Base-by-base conservation (phyloP, 2,113 vertebrate genomes). In the Mellivora capensis region DNA sequence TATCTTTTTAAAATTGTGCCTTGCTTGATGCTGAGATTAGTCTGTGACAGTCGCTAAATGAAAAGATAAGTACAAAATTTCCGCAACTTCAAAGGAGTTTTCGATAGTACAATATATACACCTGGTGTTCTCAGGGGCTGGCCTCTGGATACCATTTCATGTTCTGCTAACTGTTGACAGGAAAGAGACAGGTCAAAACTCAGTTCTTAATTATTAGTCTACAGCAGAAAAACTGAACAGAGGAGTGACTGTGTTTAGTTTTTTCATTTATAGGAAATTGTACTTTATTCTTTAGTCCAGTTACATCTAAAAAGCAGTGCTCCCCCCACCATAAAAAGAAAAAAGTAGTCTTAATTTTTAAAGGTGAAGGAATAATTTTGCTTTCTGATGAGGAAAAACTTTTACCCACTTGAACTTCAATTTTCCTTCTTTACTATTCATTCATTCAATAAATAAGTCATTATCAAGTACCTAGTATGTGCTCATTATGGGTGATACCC, bases 351-450 rank as follows among this genome's bases (percentile, higher is more conserved):
- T 77, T 76, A 95, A 61, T 69, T 79, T 27, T 88, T 39, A 57
- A 49, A 72, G 14, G 17, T 52, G 14, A 87, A 80, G 39, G 23
- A 69, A 93, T 91, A 62, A 71, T 74, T 77, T 87, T 94, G 29
- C n/a, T 64, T 93, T 72, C 47, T 47, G 49, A 39, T 85, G 20
- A 27, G 7, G 47, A 52, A 62, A 86, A 80, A 83, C 12, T 89
- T 42, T 76, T 72, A 74, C 34, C 25, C 34, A 29, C 25, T 49
- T 77, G 11, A 59, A 85, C 47, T 97, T 94, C 82, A 61, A 42
- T 85, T 89, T 88, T 85, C 39, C 72, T 90, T 81, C 37, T 39
- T 87, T 34, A 34, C 76, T 88, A 90, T 83, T 64, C 15, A 72
- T 71, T 88, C 37, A 69, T 62, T 87, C 64, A 90, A 3, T 72